These are phyloP conservation scores for Myathropa florea DNA, from an alignment of 2,888 invertebrate genomes.

Conservation along the genomic window DNA sequence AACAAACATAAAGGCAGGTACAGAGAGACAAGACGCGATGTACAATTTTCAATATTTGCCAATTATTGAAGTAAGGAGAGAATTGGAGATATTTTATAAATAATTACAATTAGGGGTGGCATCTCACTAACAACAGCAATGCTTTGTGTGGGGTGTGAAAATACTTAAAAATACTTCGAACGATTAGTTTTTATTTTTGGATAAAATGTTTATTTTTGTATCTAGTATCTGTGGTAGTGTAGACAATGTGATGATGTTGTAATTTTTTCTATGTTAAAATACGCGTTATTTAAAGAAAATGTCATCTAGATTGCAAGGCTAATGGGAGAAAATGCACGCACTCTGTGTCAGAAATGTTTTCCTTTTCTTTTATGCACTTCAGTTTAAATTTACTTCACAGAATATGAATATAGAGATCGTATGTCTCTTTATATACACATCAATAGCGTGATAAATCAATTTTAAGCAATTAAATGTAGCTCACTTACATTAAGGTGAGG, in stretches of 20 bases:
- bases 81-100: conserved; percentile 52
- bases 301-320: neutral
- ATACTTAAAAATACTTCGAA: conserved; percentile 24
- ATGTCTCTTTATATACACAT: neutral
- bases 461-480: neutral
- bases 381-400: neutral
- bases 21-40: conserved; percentile 48
- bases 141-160: conserved; percentile 18
- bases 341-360: neutral
- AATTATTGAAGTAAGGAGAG: conserved; percentile 28
- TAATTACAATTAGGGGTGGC: conserved; percentile 47
- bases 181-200: conserved; percentile 66
- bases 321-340: neutral
- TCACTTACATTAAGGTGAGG: conserved; percentile 56
- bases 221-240: conserved; percentile 17
- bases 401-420: neutral
- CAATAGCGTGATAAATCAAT: neutral
- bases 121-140: conserved; percentile 1
- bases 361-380: neutral
- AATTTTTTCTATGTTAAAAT: conserved; percentile 18
- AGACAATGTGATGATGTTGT: conserved; percentile 26
- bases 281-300: conserved; percentile 9
- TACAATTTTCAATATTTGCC: conserved; percentile 24
- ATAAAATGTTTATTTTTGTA: conserved; percentile 49
- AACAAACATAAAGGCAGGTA: conserved; percentile 57